Percentiles rank a stretch among this genome's conserved stretches.
These are phyloP conservation scores for Coturnix japonica DNA, from an alignment of 2,113 vertebrate genomes.

Conservation along the genomic window DNA sequence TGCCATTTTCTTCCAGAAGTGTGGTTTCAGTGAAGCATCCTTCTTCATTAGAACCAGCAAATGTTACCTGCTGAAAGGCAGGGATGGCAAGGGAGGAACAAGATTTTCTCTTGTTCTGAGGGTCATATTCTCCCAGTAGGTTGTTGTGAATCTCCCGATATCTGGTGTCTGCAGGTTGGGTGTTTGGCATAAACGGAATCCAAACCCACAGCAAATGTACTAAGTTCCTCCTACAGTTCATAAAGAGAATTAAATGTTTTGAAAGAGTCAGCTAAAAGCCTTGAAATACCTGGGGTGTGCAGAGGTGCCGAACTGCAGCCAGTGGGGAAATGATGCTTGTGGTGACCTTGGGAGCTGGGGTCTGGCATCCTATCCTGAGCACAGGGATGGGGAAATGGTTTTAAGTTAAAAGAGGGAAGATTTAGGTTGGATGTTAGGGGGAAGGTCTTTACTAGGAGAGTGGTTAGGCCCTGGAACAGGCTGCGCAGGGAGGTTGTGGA, in stretches of 20 bases:
- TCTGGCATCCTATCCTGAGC: not conserved
- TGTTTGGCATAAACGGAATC: not conserved
- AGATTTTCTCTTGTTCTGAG: not conserved
- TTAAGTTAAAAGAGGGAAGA: too few species aligned
- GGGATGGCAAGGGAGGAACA: not conserved
- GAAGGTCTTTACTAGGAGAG: too few species aligned
- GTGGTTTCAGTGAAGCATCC: not conserved
- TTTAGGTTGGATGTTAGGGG: too few species aligned
- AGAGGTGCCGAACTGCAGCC: not conserved
- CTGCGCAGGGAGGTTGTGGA: too few species aligned
- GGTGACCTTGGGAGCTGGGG: not conserved
- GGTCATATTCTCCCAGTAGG: not conserved
- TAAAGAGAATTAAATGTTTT: slow-evolving; percentile 28
- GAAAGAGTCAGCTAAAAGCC: not conserved
- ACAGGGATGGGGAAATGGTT: too few species aligned
- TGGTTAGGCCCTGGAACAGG: too few species aligned
- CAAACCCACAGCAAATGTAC: slow-evolving; percentile 24
- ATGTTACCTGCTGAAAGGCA: not conserved
- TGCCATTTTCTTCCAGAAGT: not conserved
- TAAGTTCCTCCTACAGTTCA: not conserved
- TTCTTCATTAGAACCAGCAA: not conserved
- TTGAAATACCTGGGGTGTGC: not conserved
- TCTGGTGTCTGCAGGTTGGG: not conserved
- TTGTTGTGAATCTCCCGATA: not conserved
- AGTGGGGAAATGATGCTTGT: not conserved